These are phyloP conservation scores for Xyrichtys novacula DNA, from an alignment of 2,797 vertebrate genomes.

Conservation along the genomic window DNA sequence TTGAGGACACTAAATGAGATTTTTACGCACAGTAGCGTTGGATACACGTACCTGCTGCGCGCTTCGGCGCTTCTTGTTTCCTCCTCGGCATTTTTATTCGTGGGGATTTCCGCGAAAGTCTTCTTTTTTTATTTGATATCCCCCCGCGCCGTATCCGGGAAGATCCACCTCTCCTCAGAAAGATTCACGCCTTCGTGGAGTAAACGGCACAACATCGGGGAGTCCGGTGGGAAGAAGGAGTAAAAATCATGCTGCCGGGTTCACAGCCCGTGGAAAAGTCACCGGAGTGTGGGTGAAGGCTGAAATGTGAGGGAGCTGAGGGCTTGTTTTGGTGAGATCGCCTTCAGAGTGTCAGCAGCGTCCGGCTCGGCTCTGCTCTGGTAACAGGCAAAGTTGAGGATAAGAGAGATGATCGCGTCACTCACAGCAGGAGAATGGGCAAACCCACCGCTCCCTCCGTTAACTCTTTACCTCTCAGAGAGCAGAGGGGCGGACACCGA, in stretches of 20 bases:
- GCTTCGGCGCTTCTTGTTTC: constrained; percentile 98
- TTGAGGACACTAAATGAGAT: neutral
- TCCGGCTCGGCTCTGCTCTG: constrained; percentile 85
- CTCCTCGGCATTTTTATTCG: constrained; percentile 91
- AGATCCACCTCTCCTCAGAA: constrained; percentile 87
- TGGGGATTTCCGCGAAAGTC: constrained; percentile 79
- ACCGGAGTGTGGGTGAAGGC: constrained; percentile 32
- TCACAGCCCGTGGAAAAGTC: constrained; percentile 54
- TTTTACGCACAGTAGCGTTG: constrained; percentile 43
- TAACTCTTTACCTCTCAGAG: constrained; percentile 83
- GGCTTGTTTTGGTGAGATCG: constrained; percentile 57
- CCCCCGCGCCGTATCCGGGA: constrained; percentile 87
- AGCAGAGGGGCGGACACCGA: constrained; percentile 73
- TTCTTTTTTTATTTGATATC: constrained; percentile 64
- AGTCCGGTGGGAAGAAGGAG: constrained; percentile 80
- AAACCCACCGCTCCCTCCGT: constrained; percentile 84
- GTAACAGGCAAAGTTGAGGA: constrained; percentile 94
- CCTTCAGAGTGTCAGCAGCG: constrained; percentile 75
- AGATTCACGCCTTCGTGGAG: constrained; percentile 85
- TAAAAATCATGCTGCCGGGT: constrained; percentile 76
- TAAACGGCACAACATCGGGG: constrained; percentile 82
- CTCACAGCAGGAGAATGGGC: constrained; percentile 88
- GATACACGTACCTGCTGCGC: constrained; percentile 92
- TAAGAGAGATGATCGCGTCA: constrained; percentile 94
- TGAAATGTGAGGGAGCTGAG: constrained; percentile 2